These are phyloP conservation scores for Tryphoninae sp. DNA, from an alignment of 2,888 invertebrate genomes.

Conservation along the genomic window DNA sequence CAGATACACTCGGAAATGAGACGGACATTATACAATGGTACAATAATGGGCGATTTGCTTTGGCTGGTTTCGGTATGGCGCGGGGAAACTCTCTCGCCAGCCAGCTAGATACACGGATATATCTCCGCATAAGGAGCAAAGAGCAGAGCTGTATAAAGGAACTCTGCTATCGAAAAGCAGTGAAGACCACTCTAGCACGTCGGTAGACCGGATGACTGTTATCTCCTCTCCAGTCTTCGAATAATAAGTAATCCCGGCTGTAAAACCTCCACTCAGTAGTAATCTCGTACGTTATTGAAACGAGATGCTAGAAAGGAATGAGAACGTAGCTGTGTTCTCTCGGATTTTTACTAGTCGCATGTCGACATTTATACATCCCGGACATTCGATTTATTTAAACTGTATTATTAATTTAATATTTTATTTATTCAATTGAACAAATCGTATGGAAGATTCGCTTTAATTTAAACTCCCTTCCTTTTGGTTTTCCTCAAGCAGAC, in stretches of 20 bases:
- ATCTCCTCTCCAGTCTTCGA: slow-evolving; percentile 39
- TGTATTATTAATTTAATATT: too few species aligned
- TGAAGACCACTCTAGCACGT: slow-evolving; percentile 32
- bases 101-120: slow-evolving; percentile 59
- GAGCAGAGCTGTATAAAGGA: slow-evolving; percentile 17
- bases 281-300: slow-evolving; percentile 49
- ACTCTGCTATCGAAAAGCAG: slow-evolving; percentile 26
- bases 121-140: neutral
- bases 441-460: too few species aligned
- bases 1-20: slow-evolving; percentile 76
- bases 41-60: slow-evolving; percentile 73
- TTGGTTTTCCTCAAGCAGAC: too few species aligned
- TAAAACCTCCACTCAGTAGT: slow-evolving; percentile 41
- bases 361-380: slow-evolving; percentile 1
- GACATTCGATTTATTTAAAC: slow-evolving; percentile 8
- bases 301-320: neutral
- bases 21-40: slow-evolving; percentile 71
- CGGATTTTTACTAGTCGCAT: slow-evolving; percentile 3
- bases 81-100: slow-evolving; percentile 46
- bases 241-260: slow-evolving; percentile 53
- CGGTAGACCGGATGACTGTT: slow-evolving; percentile 33
- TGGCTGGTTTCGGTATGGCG: slow-evolving; percentile 34
- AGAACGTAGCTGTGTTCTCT: neutral
- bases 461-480: too few species aligned
- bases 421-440: too few species aligned